phyloP scores from a whole-genome alignment of 2,888 invertebrate species.

The Campopleginae sp. region DNA sequence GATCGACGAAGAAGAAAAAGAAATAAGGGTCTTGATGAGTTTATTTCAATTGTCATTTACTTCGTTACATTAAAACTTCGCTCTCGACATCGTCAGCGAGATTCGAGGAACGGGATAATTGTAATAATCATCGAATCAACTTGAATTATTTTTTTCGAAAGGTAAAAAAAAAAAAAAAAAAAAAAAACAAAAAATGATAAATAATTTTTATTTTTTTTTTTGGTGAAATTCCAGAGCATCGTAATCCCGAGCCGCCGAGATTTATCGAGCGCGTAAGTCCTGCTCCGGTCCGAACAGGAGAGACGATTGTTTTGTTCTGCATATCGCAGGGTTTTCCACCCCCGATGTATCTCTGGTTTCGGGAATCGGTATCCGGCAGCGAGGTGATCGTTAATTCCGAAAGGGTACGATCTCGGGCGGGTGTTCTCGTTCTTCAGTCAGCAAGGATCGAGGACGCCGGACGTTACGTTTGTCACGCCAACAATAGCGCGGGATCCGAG shows the following conservation, averaged over 20 bases:
- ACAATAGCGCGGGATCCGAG: slow-evolving; percentile 92
- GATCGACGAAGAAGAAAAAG: background rate
- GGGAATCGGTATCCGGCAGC: slow-evolving; percentile 81
- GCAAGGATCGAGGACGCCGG: slow-evolving; percentile 91
- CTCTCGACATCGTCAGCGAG: background rate
- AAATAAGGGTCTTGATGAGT: background rate
- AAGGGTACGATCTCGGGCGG: slow-evolving; percentile 81
- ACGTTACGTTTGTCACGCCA: slow-evolving; percentile 95
- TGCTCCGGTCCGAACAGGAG: slow-evolving; percentile 82
- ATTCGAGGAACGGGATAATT: background rate
- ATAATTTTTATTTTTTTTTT: background rate
- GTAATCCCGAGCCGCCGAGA: slow-evolving; percentile 81
- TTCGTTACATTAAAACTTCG: background rate
- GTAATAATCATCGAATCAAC: background rate
- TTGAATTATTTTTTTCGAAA: too few species aligned
- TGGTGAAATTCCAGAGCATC: slow-evolving; percentile 77
- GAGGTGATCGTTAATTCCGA: slow-evolving; percentile 82
- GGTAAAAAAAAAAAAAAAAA: background rate
- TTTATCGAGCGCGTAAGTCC: slow-evolving; percentile 83
- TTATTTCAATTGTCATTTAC: background rate
- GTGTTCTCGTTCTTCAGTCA: slow-evolving; percentile 82
- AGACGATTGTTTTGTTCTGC: slow-evolving; percentile 85
- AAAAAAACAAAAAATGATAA: too few species aligned
- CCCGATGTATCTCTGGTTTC: slow-evolving; percentile 84
- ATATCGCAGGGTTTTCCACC: slow-evolving; percentile 85